A percentile compares a stretch with the other conserved stretches of the same genome.
These are phyloP conservation scores for Synanthedon myopaeformis DNA, from an alignment of 2,888 invertebrate species.

Conservation along the genomic window DNA sequence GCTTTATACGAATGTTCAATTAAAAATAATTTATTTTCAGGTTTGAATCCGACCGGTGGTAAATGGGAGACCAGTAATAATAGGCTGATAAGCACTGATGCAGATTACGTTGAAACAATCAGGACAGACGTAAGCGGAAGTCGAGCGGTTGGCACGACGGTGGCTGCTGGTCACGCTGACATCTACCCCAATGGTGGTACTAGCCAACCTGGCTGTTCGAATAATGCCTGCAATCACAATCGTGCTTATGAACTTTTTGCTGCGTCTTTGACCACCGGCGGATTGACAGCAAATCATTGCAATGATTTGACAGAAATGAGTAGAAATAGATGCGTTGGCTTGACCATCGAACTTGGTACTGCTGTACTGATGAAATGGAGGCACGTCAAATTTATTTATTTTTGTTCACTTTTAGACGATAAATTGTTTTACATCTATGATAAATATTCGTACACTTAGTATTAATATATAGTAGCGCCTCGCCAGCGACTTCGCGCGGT, in stretches of 20 bases:
- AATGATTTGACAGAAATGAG: slow-evolving; percentile 3
- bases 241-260: slow-evolving; percentile 5
- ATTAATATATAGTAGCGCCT: too few relatives aligned
- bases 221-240: slow-evolving; percentile 4
- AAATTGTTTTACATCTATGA: too few relatives aligned
- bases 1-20: background rate
- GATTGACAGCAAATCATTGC: slow-evolving; percentile 4
- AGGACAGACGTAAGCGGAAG: slow-evolving; percentile 9
- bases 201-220: slow-evolving; percentile 1
- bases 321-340: slow-evolving; percentile 4
- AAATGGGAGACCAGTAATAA: background rate
- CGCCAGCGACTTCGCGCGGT: too few relatives aligned
- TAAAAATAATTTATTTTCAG: background rate
- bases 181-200: slow-evolving; percentile 21
- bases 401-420: too few relatives aligned
- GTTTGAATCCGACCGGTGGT: background rate
- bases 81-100: slow-evolving; percentile 6
- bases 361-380: background rate
- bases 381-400: background rate
- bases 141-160: slow-evolving; percentile 7
- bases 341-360: background rate
- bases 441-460: too few relatives aligned
- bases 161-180: slow-evolving; percentile 3
- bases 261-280: slow-evolving; percentile 3
- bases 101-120: slow-evolving; percentile 18